Conservation (phyloP, 2,888 invertebrate species). For the Caenorhabditis uteleia region DNA sequence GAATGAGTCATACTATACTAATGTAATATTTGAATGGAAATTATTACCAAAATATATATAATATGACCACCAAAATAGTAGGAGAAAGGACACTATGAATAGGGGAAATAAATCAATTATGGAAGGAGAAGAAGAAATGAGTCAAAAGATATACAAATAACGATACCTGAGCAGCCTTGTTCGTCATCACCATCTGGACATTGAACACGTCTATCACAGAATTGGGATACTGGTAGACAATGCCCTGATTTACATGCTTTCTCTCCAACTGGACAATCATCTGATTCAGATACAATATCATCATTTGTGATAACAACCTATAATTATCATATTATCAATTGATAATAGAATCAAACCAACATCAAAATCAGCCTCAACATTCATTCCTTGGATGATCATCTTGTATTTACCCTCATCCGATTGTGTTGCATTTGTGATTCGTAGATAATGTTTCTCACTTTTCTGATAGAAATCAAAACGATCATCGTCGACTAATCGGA, state of each 20-base stretch:
- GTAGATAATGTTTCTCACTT: conserved; percentile 49
- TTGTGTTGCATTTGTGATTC: conserved; percentile 39
- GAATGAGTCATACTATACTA: no score
- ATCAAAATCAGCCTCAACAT: conserved; percentile 48
- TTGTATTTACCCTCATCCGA: conserved; percentile 51
- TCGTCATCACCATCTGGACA: conserved; percentile 63
- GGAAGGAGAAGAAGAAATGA: no score
- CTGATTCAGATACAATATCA: conserved; percentile 32
- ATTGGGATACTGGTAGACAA: conserved; percentile 52
- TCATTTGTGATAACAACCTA: conserved; percentile 50
- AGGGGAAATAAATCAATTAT: no score
- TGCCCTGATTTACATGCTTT: conserved; percentile 58
- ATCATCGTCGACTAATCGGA: conserved; percentile 31
- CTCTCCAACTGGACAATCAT: conserved; percentile 55
- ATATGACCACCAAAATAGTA: no score
- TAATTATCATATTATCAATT: conserved; percentile 1
- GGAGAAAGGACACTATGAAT: no score
- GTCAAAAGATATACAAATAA: neutral
- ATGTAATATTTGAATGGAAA: no score
- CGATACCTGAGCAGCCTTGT: conserved; percentile 46
- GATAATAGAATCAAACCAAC: conserved; percentile 6
- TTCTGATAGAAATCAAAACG: conserved; percentile 45
- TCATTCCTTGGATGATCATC: conserved; percentile 50
- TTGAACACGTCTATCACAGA: conserved; percentile 56
- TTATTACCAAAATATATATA: no score